Evolutionary conservation across 2,797 vertebrate species (phyloP).

Genomic region (Eulemur rubriventer): DNA sequence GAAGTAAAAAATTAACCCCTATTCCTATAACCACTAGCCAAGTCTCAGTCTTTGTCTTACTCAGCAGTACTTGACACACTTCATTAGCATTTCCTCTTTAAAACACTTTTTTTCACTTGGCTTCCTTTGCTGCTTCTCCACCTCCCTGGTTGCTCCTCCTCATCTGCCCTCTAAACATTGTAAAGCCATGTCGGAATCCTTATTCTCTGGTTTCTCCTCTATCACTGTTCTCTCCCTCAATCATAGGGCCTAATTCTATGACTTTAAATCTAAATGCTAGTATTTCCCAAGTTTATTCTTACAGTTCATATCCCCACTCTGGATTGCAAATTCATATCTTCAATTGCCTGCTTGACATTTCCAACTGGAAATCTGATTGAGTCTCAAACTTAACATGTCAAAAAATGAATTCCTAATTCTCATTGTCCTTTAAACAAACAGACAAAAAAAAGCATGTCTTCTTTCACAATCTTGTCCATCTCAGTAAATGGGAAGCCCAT

Average conservation of each 20-base stretch:
- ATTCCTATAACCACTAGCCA: neutral
- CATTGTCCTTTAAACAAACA: neutral
- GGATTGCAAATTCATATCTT: neutral
- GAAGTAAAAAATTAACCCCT: neutral
- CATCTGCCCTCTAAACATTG: neutral
- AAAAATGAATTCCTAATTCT: slow-evolving; percentile 28
- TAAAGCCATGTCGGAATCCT: neutral
- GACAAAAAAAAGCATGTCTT: neutral
- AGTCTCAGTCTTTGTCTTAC: neutral
- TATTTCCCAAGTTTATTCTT: neutral
- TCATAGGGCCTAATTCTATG: neutral
- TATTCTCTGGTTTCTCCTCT: neutral
- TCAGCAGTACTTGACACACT: neutral
- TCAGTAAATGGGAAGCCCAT: neutral
- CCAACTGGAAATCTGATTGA: slow-evolving; percentile 41
- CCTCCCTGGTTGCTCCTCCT: neutral
- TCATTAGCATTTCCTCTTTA: neutral
- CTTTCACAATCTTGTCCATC: neutral
- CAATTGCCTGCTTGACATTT: neutral
- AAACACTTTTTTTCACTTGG: neutral
- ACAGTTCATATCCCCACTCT: neutral
- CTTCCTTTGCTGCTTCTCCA: neutral
- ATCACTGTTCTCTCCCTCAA: neutral
- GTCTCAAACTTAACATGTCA: neutral
- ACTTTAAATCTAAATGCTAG: neutral